These are phyloP conservation scores for Augochlorella aurata DNA, from an alignment of 2,888 invertebrate species.

Conservation along the genomic window DNA sequence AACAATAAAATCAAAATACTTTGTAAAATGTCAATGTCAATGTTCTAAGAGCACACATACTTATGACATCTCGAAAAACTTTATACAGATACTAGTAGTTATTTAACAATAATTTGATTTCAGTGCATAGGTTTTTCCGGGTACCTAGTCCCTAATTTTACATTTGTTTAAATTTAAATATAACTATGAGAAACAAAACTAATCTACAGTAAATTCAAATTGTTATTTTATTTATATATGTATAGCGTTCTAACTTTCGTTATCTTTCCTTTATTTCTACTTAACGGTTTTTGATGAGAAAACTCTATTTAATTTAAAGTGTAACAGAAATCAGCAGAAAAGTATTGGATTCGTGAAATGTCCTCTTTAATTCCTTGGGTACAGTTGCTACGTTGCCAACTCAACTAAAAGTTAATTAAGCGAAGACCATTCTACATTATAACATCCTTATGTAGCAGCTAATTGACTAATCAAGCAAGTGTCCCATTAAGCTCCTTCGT, in stretches of 20 bases:
- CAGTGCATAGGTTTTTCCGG: too few relatives aligned
- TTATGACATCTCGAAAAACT: background rate
- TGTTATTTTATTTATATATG: too few relatives aligned
- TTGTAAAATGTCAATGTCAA: background rate
- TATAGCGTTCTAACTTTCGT: too few relatives aligned
- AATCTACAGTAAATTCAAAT: too few relatives aligned
- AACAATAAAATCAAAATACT: background rate
- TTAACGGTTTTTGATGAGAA: background rate
- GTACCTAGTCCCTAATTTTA: too few relatives aligned
- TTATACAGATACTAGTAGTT: background rate
- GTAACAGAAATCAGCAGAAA: too few relatives aligned
- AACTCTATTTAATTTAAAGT: background rate
- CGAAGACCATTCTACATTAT: slow-evolving; percentile 12
- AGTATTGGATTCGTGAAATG: background rate
- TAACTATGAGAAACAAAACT: too few relatives aligned
- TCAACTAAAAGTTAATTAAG: slow-evolving; percentile 30
- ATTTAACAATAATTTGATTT: too few relatives aligned
- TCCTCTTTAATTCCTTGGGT: background rate
- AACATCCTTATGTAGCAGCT: slow-evolving; percentile 26
- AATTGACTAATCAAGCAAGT: slow-evolving; percentile 42
- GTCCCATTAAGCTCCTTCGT: slow-evolving; percentile 38
- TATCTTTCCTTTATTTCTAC: background rate
- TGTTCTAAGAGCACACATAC: background rate
- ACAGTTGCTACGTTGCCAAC: background rate
- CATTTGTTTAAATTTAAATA: too few relatives aligned